These are phyloP conservation scores for Reinhardtius hippoglossoides DNA, from an alignment of 2,113 vertebrate genomes.

Conservation along the genomic window DNA sequence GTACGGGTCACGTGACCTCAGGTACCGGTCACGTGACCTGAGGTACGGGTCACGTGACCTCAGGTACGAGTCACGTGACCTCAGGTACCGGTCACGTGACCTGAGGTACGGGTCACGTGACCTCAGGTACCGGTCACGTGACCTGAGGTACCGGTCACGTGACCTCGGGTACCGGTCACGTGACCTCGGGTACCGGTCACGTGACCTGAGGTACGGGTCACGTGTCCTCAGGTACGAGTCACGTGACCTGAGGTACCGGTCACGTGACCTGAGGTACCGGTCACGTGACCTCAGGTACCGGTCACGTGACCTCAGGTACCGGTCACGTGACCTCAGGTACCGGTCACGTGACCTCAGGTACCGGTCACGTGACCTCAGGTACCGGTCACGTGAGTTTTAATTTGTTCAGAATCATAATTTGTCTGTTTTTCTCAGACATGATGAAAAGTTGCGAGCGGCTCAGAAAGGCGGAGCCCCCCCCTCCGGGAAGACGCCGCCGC, in stretches of 20 bases:
- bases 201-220: constrained; percentile 68
- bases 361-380: no score
- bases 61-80: constrained; percentile 17
- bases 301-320: constrained; percentile 34
- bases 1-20: background rate
- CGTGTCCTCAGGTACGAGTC: constrained; percentile 68
- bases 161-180: constrained; percentile 36
- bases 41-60: constrained; percentile 34
- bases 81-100: background rate
- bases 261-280: constrained; percentile 35
- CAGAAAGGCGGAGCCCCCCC: constrained; percentile 71
- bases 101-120: no score
- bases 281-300: constrained; percentile 72
- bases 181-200: constrained; percentile 51
- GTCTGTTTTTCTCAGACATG: constrained; percentile 72
- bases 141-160: constrained; percentile 35
- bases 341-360: constrained; percentile 78
- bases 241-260: no score
- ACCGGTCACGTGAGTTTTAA: background rate
- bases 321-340: no score
- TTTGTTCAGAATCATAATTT: background rate
- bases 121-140: no score
- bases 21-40: constrained; percentile 77
- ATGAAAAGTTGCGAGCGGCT: constrained; percentile 80
- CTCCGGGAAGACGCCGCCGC: constrained; percentile 79